Conservation (phyloP, 2,888 invertebrate species). For the Xylota sylvarum region DNA sequence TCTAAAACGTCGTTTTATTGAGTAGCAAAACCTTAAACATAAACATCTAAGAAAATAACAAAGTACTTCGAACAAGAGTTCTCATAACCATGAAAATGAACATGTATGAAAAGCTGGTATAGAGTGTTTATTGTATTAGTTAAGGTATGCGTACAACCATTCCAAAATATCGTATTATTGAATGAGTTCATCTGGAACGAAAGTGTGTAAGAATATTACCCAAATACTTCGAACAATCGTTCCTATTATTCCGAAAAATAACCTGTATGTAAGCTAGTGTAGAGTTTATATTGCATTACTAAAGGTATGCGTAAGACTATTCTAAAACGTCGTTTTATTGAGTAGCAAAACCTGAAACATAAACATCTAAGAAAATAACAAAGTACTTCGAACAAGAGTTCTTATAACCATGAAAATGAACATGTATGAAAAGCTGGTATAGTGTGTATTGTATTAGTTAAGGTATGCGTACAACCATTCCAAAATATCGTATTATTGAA, state of each 20-base stretch:
- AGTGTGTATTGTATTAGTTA: neutral
- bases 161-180: no score
- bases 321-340: no score
- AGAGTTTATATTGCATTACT: no score
- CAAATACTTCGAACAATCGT: neutral
- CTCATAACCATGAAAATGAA: no score
- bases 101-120: neutral
- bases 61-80: neutral
- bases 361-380: no score
- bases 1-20: neutral
- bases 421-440: neutral
- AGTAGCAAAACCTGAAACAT: no score
- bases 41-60: neutral
- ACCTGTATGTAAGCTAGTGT: no score
- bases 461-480: no score
- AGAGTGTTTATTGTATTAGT: neutral
- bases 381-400: neutral
- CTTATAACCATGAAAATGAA: no score
- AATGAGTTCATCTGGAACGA: no score
- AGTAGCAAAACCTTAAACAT: neutral
- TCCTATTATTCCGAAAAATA: neutral
- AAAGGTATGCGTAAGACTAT: no score
- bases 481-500: no score
- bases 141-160: neutral
- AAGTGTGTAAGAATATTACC: neutral